These are phyloP conservation scores for Holocentrus rufus DNA, from an alignment of 2,797 vertebrate species.

Conservation along the genomic window DNA sequence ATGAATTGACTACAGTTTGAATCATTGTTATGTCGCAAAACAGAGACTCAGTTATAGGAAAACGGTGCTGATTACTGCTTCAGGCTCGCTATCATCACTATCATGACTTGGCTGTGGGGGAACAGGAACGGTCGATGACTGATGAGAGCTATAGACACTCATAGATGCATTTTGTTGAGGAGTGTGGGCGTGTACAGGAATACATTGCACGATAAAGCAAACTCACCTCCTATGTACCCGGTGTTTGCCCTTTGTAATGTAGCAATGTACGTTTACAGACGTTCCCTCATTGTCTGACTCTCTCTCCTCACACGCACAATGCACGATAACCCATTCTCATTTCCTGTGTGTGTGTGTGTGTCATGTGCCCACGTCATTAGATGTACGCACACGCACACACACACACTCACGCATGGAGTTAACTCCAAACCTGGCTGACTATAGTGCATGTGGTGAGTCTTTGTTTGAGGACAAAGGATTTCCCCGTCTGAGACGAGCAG, in stretches of 20 bases:
- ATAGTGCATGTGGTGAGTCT: conserved; percentile 58
- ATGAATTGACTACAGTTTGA: no score
- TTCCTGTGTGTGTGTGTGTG: conserved; percentile 61
- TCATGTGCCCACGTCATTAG: conserved; percentile 39
- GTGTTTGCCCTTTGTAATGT: conserved; percentile 1
- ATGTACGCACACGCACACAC: conserved; percentile 28
- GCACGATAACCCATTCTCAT: conserved; percentile 32
- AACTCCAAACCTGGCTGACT: conserved; percentile 60
- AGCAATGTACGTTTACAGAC: no score
- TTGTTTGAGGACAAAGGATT: conserved; percentile 76
- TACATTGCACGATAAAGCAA: not conserved
- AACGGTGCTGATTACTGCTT: no score
- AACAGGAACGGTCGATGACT: no score
- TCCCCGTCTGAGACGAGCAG: conserved; percentile 69
- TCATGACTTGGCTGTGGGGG: no score
- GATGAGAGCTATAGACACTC: no score
- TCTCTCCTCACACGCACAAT: conserved; percentile 44
- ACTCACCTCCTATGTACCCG: conserved; percentile 44
- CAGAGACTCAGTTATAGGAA: no score
- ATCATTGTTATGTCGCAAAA: no score
- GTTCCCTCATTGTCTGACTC: not conserved
- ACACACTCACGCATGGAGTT: no score
- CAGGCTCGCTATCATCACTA: no score
- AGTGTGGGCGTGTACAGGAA: no score
- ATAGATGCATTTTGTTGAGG: no score